Evolutionary conservation across 2,888 invertebrate species (phyloP).

Genomic region (Oeneis ivallda): DNA sequence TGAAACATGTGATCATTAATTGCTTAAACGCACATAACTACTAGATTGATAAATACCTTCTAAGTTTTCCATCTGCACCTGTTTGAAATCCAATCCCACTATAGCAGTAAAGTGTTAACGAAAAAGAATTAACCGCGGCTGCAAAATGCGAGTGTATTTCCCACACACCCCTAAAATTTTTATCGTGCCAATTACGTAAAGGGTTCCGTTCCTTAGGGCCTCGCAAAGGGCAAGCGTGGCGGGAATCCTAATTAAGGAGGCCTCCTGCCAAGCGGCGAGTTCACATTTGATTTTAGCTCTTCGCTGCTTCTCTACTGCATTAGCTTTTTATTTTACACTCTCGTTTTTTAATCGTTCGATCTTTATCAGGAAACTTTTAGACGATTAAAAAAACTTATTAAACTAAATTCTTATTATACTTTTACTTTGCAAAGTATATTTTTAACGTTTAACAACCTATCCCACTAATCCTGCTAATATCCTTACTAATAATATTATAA

Average conservation of each 20-base stretch:
- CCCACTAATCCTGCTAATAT: too few relatives aligned
- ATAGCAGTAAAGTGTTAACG: slow-evolving; percentile 2
- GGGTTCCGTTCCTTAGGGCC: slow-evolving; percentile 65
- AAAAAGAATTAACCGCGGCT: slow-evolving; percentile 41
- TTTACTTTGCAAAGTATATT: too few relatives aligned
- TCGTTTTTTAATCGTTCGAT: not conserved
- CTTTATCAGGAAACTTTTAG: not conserved
- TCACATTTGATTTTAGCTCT: slow-evolving; percentile 37
- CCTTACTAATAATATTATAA: too few relatives aligned
- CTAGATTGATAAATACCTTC: too few relatives aligned
- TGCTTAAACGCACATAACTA: too few relatives aligned
- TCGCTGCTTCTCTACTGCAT: slow-evolving; percentile 27
- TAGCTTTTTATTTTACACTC: slow-evolving; percentile 5
- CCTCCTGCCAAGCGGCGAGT: slow-evolving; percentile 57
- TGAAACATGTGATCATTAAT: too few relatives aligned
- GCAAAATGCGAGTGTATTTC: slow-evolving; percentile 63
- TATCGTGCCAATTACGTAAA: slow-evolving; percentile 78
- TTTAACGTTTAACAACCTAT: too few relatives aligned
- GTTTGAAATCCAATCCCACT: not conserved
- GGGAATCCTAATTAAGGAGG: slow-evolving; percentile 77
- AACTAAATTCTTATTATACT: too few relatives aligned
- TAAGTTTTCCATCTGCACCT: not conserved
- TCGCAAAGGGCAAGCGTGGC: slow-evolving; percentile 72
- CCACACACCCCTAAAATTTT: slow-evolving; percentile 74
- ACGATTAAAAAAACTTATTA: not conserved